Evolutionary conservation across 2,888 invertebrate genomes (phyloP).

Genomic region (Heliothis peltigera): DNA sequence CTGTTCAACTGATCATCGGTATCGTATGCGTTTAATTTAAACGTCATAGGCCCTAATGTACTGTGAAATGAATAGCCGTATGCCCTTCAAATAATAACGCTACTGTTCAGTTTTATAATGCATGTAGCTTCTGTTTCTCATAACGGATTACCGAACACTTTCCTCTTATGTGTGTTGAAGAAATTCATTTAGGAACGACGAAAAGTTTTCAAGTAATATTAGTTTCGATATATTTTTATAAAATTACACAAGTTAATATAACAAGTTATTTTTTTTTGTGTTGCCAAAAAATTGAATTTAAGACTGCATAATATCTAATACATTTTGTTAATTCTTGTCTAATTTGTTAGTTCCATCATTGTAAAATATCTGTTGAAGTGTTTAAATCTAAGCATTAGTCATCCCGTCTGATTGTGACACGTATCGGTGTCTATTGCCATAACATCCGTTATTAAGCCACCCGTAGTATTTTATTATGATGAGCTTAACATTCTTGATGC

Average conservation of each 20-base stretch:
- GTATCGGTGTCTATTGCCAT: constrained; percentile 46
- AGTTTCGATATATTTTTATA: too few species aligned
- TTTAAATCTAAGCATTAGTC: constrained; percentile 39
- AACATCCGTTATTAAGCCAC: constrained; percentile 58
- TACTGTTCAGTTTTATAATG: constrained; percentile 20
- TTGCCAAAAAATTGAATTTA: too few species aligned
- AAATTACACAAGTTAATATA: too few species aligned
- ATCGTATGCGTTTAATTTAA: constrained; percentile 24
- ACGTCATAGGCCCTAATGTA: constrained; percentile 16
- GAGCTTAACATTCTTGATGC: constrained; percentile 54
- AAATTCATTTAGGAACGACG: neutral
- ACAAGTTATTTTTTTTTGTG: too few species aligned
- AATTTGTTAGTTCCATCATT: neutral
- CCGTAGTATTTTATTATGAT: constrained; percentile 58
- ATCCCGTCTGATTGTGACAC: constrained; percentile 22
- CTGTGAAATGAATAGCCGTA: constrained; percentile 27
- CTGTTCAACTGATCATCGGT: constrained; percentile 6
- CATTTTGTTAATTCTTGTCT: too few species aligned
- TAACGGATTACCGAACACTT: constrained; percentile 17
- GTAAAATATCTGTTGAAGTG: constrained; percentile 7
- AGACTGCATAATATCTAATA: too few species aligned
- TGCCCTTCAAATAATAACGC: constrained; percentile 31
- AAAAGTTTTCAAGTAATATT: too few species aligned
- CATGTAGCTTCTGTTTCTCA: constrained; percentile 12
- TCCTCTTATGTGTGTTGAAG: neutral